A percentile compares a stretch with the other conserved stretches of the same genome.
Conservation (phyloP, 2,113 vertebrate species). For the Hippoglossus stenolepis region DNA sequence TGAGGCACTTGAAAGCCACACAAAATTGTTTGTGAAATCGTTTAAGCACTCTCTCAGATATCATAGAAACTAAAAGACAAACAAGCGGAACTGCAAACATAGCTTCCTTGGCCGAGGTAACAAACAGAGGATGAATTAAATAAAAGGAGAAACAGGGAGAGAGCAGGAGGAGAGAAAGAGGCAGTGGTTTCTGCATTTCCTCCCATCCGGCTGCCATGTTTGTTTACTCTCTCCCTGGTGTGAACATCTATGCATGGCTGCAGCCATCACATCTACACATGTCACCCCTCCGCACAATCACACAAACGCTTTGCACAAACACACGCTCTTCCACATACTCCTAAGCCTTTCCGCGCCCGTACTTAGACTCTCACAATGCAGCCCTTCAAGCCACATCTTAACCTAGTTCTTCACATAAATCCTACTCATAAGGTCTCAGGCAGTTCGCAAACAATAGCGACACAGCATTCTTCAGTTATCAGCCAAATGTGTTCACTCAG, state of each 20-base stretch:
- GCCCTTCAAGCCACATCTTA: conserved; percentile 78
- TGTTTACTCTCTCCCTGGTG: conserved; percentile 77
- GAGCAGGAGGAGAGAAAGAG: neutral
- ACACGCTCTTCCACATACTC: conserved; percentile 36
- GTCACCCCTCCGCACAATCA: conserved; percentile 64
- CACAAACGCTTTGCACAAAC: conserved; percentile 46
- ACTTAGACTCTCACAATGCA: conserved; percentile 68
- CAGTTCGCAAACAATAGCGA: conserved; percentile 49
- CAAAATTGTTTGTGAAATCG: neutral
- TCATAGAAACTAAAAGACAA: neutral
- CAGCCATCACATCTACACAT: conserved; percentile 77
- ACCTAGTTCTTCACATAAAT: conserved; percentile 74
- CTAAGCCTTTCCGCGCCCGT: conserved; percentile 52
- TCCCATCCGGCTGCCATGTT: conserved; percentile 70
- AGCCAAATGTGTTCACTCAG: conserved; percentile 31
- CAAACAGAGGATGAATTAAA: conserved; percentile 9
- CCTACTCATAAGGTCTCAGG: conserved; percentile 65
- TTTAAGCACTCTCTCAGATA: neutral
- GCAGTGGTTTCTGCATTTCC: conserved; percentile 34
- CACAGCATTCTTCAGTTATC: conserved; percentile 25
- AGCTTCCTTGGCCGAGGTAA: neutral
- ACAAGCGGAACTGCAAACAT: neutral
- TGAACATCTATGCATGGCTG: conserved; percentile 80
- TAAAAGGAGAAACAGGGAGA: neutral
- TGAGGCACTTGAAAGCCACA: too few species aligned